These are phyloP conservation scores for Adelges cooleyi DNA, from an alignment of 1,140 invertebrate genomes.

Conservation along the genomic window DNA sequence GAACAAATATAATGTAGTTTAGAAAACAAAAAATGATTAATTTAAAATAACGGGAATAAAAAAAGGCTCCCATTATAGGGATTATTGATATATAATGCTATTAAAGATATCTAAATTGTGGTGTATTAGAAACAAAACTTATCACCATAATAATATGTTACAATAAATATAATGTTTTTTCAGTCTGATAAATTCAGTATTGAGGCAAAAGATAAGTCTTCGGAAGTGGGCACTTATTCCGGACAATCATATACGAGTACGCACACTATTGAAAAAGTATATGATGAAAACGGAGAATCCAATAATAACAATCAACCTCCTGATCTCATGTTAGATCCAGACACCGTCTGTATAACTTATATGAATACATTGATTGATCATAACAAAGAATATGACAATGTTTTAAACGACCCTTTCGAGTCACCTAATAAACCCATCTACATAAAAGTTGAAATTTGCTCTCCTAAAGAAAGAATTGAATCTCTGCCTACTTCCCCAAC, in stretches of 20 bases:
- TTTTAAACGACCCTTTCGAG: background rate
- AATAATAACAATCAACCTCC: constrained; percentile 13
- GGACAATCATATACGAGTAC: constrained; percentile 16
- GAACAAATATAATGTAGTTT: too few relatives aligned
- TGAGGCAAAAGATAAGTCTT: background rate
- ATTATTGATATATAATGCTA: too few relatives aligned
- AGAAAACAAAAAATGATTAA: too few relatives aligned
- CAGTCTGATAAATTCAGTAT: background rate
- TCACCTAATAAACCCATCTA: constrained; percentile 46
- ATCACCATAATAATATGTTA: too few relatives aligned
- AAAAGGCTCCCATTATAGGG: too few relatives aligned
- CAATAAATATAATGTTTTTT: too few relatives aligned
- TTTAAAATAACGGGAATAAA: too few relatives aligned
- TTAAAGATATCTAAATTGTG: too few relatives aligned
- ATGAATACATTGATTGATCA: background rate
- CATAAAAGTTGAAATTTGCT: constrained; percentile 33
- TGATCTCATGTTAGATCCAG: constrained; percentile 16
- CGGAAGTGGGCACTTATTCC: constrained; percentile 14
- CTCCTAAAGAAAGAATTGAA: constrained; percentile 37
- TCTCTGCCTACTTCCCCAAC: constrained; percentile 43
- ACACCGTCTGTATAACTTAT: background rate
- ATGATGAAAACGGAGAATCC: constrained; percentile 3
- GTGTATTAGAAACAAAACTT: too few relatives aligned
- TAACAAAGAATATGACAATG: constrained; percentile 3
- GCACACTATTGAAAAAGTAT: constrained; percentile 23